Evolutionary conservation across 1,140 invertebrate species (phyloP).

Genomic region (Tetragonula clypearis): DNA sequence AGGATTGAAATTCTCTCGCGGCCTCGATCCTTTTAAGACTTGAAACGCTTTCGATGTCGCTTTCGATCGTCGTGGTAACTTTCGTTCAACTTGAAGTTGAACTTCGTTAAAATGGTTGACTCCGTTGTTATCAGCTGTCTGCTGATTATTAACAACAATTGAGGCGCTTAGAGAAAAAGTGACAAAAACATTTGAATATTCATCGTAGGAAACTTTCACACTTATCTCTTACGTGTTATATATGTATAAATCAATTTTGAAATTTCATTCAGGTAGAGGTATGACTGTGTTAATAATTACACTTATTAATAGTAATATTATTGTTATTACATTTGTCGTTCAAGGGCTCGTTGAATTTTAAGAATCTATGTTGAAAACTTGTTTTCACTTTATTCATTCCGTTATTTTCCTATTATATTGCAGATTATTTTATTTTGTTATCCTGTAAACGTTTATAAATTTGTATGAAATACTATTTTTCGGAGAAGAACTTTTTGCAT

Average conservation of each 20-base stretch:
- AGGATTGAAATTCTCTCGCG: conserved; percentile 13
- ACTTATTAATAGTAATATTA: too few species aligned
- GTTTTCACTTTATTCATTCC: too few species aligned
- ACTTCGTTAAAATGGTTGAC: neutral
- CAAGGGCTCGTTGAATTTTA: too few species aligned
- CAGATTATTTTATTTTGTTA: too few species aligned
- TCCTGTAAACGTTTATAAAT: too few species aligned
- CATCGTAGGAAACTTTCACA: neutral
- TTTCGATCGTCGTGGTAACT: neutral
- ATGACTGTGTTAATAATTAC: too few species aligned
- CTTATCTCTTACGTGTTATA: neutral
- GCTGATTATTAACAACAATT: neutral
- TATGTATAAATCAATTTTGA: neutral
- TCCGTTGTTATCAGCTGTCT: neutral
- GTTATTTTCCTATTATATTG: too few species aligned
- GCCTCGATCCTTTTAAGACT: conserved; percentile 4
- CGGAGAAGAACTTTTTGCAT: too few species aligned
- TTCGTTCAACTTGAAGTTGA: neutral
- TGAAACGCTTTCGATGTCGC: conserved; percentile 5
- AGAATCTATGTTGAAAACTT: too few species aligned
- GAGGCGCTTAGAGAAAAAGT: neutral
- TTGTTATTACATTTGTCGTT: too few species aligned
- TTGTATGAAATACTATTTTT: too few species aligned
- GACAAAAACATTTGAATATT: neutral
- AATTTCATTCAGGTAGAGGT: neutral